A percentile compares a stretch with the other conserved stretches of the same genome.
These are phyloP conservation scores for Emydoidea blandingii DNA, from an alignment of 2,797 vertebrate species.

Conservation along the genomic window DNA sequence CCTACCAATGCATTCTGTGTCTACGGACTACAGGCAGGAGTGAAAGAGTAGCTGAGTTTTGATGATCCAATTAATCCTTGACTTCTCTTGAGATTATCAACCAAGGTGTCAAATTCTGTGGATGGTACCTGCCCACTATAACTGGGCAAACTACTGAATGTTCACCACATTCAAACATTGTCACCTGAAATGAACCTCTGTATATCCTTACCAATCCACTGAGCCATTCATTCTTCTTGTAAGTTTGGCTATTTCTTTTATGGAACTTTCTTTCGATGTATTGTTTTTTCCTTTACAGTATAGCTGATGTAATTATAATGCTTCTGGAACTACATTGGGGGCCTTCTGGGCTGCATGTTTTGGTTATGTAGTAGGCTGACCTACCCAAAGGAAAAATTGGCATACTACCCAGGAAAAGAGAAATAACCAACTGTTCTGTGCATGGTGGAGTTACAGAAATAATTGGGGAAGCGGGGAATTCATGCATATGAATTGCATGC, in stretches of 20 bases:
- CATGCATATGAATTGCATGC: fast-evolving
- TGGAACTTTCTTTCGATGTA: neutral
- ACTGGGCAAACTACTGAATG: neutral
- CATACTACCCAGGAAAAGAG: neutral
- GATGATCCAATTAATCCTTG: neutral
- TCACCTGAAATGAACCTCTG: constrained; percentile 24
- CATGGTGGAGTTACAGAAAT: neutral
- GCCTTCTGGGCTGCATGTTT: neutral
- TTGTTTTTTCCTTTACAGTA: constrained; percentile 42
- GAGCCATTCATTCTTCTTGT: constrained; percentile 34
- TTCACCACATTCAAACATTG: neutral
- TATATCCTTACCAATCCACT: constrained; percentile 2
- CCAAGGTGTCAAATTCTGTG: neutral
- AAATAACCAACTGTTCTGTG: neutral
- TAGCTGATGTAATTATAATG: constrained; percentile 44
- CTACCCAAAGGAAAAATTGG: constrained; percentile 12
- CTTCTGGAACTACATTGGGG: neutral
- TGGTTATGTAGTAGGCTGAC: constrained; percentile 25
- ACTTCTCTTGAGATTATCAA: neutral
- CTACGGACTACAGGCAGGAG: neutral
- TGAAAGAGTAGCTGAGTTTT: neutral
- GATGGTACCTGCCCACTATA: too few relatives aligned
- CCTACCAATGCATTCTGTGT: too few relatives aligned
- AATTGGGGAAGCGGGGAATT: neutral
- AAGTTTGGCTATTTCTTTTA: neutral